Evolutionary conservation across 2,113 vertebrate species (phyloP), one percentile per base, ranked within the genome.

Genomic region (Rhynchomys soricoides): DNA sequence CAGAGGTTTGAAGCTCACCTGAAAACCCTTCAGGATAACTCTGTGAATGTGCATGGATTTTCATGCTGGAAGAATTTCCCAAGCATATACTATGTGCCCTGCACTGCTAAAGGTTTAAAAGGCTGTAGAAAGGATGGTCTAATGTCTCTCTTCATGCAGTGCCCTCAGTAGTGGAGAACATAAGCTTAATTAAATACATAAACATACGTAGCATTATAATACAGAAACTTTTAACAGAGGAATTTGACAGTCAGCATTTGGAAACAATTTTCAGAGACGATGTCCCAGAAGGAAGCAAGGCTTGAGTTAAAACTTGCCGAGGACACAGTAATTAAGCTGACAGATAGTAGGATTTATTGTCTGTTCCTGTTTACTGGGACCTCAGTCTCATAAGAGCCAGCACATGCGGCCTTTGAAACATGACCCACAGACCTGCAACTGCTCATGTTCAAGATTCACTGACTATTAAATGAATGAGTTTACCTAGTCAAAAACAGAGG

Each of bases 241-340:
- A 78, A 64, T 79, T 57, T 90, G 48, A 87, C 82, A 91, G 75
- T 13, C 50, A 70, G 48, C 90, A 79, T 85, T 93, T 96, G 50
- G 68, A 81, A 89, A 82, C 12, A 73, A 74, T 94, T 90, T 95
- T 90, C 21, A 75, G 92, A 50, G 26, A 92, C 29, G 21, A 89
- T 4, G 24, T 88, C 3, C 2, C n/a, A 75, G 50, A 71, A 62
- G 57, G 78, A 79, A 77, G 50, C 40, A 19, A 93, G 40, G 10
- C 37, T 88, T 7, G 17, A 92, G 75, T 50, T 90, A 50, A 88
- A 85, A 62, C 74, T 48, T 85, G 85, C 87, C 86, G 55, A 78
- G 43, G 34, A 79, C 45, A 37, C 7, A 48, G 8, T 62, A 79
- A 43, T n/a, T 50, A 90, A 57, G 40, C 26, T 73, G 78, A 75